Percentiles rank a stretch among this genome's conserved stretches.
Conservation (phyloP, 2,888 invertebrate species). For the Euproctis similis region DNA sequence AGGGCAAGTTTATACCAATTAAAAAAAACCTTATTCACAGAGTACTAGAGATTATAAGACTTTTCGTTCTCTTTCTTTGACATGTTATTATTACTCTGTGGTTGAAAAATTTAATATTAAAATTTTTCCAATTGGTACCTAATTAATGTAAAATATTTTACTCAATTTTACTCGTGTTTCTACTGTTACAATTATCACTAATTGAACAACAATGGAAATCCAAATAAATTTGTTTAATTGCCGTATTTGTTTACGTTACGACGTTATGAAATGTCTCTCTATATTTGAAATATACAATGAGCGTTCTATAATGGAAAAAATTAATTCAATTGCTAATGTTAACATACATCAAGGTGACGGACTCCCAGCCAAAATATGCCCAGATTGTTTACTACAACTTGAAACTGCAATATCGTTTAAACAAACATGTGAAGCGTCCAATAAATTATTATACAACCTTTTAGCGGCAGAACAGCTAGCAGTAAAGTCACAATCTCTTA, state of each 20-base stretch:
- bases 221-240: too few species aligned
- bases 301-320: constrained; percentile 38
- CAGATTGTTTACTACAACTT: constrained; percentile 44
- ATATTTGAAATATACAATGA: constrained; percentile 45
- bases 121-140: too few species aligned
- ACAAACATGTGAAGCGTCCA: constrained; percentile 46
- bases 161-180: too few species aligned
- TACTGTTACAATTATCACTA: too few species aligned
- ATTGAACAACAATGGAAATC: too few species aligned
- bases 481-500: background rate
- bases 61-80: too few species aligned
- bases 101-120: too few species aligned
- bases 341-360: constrained; percentile 44
- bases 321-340: constrained; percentile 44
- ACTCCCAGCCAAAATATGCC: constrained; percentile 51
- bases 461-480: background rate
- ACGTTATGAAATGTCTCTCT: constrained; percentile 33
- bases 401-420: constrained; percentile 48
- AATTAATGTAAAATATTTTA: too few species aligned
- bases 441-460: constrained; percentile 29
- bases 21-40: too few species aligned
- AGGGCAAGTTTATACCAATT: too few species aligned
- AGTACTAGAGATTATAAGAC: too few species aligned
- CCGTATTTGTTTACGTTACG: constrained; percentile 41
- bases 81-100: too few species aligned